Percentiles rank a stretch among this genome's conserved stretches.
phyloP scores from a whole-genome alignment of 2,113 vertebrate species.

The Grus americana region DNA sequence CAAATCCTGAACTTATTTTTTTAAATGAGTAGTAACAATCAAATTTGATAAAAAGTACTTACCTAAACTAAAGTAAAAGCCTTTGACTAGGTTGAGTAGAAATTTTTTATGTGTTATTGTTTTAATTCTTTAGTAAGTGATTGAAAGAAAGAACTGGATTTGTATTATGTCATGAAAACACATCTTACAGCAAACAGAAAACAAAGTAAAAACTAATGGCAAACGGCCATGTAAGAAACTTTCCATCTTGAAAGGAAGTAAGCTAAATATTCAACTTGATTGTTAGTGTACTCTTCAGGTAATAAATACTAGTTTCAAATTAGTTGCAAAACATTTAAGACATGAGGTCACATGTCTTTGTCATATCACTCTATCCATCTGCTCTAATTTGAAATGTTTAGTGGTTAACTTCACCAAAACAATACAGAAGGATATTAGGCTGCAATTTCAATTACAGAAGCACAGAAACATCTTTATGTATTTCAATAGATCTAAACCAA shows the following conservation, averaged over 20 bases:
- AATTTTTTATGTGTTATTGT: background rate
- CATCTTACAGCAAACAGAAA: background rate
- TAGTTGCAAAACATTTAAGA: background rate
- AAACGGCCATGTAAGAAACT: background rate
- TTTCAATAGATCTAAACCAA: background rate
- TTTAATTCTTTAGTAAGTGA: background rate
- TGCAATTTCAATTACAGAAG: background rate
- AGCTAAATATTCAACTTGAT: background rate
- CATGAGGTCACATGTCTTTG: background rate
- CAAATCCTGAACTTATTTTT: background rate
- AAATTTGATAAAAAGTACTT: background rate
- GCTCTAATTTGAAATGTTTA: background rate
- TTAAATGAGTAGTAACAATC: background rate
- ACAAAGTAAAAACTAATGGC: background rate
- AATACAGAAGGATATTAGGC: background rate
- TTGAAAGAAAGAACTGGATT: background rate
- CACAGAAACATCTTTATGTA: background rate
- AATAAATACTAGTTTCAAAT: conserved; percentile 2
- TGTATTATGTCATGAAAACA: background rate
- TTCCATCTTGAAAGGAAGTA: background rate
- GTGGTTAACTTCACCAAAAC: background rate
- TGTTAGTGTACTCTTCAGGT: background rate
- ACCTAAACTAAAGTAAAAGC: background rate
- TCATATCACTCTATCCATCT: background rate
- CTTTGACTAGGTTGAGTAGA: background rate